Evolutionary conservation across 2,797 vertebrate species (phyloP), one percentile per base, ranked within the genome.

Genomic region (Ceryle rudis): DNA sequence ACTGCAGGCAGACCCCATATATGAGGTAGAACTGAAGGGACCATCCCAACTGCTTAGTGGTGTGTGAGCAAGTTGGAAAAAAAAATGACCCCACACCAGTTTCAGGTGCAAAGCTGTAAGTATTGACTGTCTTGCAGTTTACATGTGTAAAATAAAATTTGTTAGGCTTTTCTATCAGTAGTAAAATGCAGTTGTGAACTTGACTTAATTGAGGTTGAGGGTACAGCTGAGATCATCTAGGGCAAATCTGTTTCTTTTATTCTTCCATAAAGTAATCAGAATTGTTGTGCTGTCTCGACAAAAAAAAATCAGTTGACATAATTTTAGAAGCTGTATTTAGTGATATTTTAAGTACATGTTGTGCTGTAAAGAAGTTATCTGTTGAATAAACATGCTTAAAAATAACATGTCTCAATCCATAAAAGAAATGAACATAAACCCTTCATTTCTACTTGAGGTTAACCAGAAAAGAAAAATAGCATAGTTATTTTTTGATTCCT

Each of bases 291-390:
- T 89, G 60, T 47, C 47, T 93, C 88, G 90, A 91, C 22, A 78
- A 82, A 91, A 87, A 86, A 90, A 93, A 7, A 65, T 69, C 16
- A 55, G 41, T n/a, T 77, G 61, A 39, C 29, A 58, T 90, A 85
- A 81, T 93, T 95, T 94, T 95, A 94, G 93, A 93, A 95, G 23
- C 91, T 91, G 44, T 93, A 46, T 95, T 96, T 95, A 94, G 82
- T 77, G 75, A 87, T 91, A 78, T 74, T 96, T 94, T 92, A 94
- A 94, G 89, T 78, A 74, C 29, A 54, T 52, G 41, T 57, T 83
- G 31, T 58, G 54, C 75, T 79, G 15, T 89, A 74, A 87, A 28
- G 25, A 88, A 77, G 49, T 86, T 93, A 74, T 89, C 70, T 85
- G 78, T 91, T 81, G 86, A 88, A 85, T 89, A 97, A 96, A 97